phyloP scores from a whole-genome alignment of 2,888 invertebrate species.

The Eumacrocentrus americanus region DNA sequence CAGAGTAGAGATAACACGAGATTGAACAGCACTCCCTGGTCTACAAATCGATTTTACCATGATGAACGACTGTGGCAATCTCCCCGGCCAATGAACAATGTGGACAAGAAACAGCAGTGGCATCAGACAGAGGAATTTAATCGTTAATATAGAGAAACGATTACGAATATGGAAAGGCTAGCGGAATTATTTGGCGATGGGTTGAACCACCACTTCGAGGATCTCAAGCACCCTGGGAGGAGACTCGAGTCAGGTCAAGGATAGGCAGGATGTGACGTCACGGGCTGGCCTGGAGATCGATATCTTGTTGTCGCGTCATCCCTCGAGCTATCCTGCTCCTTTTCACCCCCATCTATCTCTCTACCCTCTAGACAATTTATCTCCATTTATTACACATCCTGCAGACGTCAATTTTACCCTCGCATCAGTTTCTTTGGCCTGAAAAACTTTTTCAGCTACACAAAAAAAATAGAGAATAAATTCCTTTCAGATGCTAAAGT shows the following conservation, averaged over 20 bases:
- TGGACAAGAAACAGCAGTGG: not conserved
- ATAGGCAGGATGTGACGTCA: conserved; percentile 61
- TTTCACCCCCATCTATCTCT: too few species aligned
- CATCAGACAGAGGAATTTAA: too few species aligned
- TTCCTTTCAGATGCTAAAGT: conserved; percentile 80
- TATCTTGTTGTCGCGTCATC: conserved; percentile 39
- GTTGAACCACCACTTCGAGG: not conserved
- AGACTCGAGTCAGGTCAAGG: conserved; percentile 58
- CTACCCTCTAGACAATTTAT: conserved; percentile 1
- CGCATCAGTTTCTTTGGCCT: not conserved
- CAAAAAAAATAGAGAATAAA: not conserved
- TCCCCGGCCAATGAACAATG: not conserved
- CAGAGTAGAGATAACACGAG: conserved; percentile 2
- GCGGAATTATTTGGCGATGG: too few species aligned
- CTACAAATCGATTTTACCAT: not conserved
- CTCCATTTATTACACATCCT: conserved; percentile 8
- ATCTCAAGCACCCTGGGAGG: conserved; percentile 38
- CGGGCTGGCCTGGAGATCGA: conserved; percentile 54
- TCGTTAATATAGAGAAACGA: too few species aligned
- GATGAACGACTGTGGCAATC: not conserved
- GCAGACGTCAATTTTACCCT: not conserved
- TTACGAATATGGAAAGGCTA: too few species aligned
- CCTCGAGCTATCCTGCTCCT: conserved; percentile 30
- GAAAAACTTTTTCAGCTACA: not conserved
- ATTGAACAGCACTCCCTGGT: not conserved